Percentiles rank a stretch among this genome's conserved stretches.
These are phyloP conservation scores for Phalangium opilio DNA, from an alignment of 2,888 invertebrate species.

Conservation along the genomic window DNA sequence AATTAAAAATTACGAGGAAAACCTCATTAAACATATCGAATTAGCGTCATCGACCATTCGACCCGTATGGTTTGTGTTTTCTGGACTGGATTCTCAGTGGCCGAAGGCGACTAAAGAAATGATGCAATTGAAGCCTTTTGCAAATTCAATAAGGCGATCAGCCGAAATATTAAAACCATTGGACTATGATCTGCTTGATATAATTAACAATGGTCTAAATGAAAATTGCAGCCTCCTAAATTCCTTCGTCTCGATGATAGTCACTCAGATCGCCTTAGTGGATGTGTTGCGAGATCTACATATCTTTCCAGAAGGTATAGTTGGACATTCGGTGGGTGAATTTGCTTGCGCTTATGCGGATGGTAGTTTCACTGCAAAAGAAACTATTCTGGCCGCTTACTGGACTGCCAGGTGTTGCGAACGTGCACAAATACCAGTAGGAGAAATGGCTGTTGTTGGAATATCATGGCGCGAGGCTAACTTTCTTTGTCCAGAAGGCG, in stretches of 20 bases:
- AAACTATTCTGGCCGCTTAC: slow-evolving; percentile 83
- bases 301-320: slow-evolving; percentile 77
- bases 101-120: slow-evolving; percentile 81
- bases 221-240: slow-evolving; percentile 47
- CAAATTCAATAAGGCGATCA: slow-evolving; percentile 55
- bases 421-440: slow-evolving; percentile 53
- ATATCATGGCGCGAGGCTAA: slow-evolving; percentile 69
- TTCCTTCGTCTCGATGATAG: background rate
- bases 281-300: slow-evolving; percentile 61
- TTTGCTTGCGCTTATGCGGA: slow-evolving; percentile 96
- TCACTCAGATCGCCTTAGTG: slow-evolving; percentile 62
- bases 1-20: too few species aligned
- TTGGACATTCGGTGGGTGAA: slow-evolving; percentile 91
- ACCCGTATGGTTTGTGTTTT: slow-evolving; percentile 87
- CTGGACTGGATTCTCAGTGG: slow-evolving; percentile 99
- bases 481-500: slow-evolving; percentile 54
- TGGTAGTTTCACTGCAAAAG: slow-evolving; percentile 82
- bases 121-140: slow-evolving; percentile 66
- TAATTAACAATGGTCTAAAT: slow-evolving; percentile 59
- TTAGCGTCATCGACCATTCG: slow-evolving; percentile 39
- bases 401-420: slow-evolving; percentile 74
- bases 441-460: slow-evolving; percentile 85
- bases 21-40: too few species aligned
- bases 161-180: slow-evolving; percentile 60
- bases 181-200: slow-evolving; percentile 63